Base-by-base conservation (phyloP, 2,797 vertebrate species). In the Ispidina lecontei region DNA sequence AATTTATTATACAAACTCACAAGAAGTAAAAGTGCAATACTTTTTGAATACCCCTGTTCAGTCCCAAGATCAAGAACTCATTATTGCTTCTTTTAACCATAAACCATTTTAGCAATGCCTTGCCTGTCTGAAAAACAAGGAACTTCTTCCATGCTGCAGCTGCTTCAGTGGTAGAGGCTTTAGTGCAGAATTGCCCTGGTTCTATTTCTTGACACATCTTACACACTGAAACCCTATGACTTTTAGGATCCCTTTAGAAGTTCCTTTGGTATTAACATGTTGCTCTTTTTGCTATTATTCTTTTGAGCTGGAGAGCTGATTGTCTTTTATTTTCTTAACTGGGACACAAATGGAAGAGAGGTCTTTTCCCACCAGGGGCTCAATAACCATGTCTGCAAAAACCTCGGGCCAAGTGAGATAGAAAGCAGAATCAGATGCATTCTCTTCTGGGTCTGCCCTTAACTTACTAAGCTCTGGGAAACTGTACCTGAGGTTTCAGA, bases 1-100 rank as follows among this genome's bases (percentile, higher is more conserved):
- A 60, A 82, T 77, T 73, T 76, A 39, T 80, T 39, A 85, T 47
- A 93, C 3, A 79, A 87, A 74, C 67, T 58, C 71, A 60, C 37
- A 70, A 51, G 20, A 58, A 47, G 20, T 52, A 28, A 37, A 70
- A 90, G 37, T 49, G 21, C 9, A 65, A 35, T 25, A 35, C 9
- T 62, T 71, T 58, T 54, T 65, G 65, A 64, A 86, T 26, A 39
- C 5, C 6, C 14, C 12, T 62, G 10, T 39, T 89, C 20, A 65
- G 13, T 12, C 28, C 29, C 25, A 49, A 7, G 47, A 49, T 73
- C 60, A 82, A 91, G 56, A 78, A 19, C 29, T 59, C 28, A 8
- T 4, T 64, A 8, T 4, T 64, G 10, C 18, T 74, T 80, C 28
- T 67, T 62, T 28, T 67, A 33, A 44, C 28, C 15, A 19, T 73